Conservation (phyloP, 2,888 invertebrate species). For the Apotomis capreana region DNA sequence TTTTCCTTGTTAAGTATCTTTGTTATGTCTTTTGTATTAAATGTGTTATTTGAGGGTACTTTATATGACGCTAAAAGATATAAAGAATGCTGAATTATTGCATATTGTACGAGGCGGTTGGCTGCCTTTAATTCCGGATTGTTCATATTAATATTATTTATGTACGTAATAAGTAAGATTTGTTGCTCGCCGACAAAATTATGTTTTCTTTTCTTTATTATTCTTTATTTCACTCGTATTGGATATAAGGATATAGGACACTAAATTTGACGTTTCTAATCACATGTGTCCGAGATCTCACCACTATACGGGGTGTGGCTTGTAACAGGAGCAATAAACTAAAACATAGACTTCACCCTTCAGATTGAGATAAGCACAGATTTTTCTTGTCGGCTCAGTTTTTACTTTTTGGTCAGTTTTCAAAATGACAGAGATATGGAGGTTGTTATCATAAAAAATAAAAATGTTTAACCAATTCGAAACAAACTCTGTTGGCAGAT, state of each 20-base stretch:
- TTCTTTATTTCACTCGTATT: conserved; percentile 6
- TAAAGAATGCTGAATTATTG: conserved; percentile 62
- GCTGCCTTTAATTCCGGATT: conserved; percentile 61
- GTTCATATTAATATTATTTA: conserved; percentile 58
- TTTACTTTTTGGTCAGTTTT: too few species aligned
- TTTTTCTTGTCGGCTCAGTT: too few species aligned
- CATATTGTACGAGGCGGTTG: conserved; percentile 62
- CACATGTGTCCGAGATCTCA: too few species aligned
- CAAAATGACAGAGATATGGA: too few species aligned
- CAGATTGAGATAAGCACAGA: too few species aligned
- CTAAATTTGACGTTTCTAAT: too few species aligned
- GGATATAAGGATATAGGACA: neutral
- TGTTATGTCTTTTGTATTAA: neutral
- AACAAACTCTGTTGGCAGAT: too few species aligned
- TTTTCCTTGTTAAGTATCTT: neutral
- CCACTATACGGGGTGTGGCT: too few species aligned
- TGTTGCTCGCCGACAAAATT: conserved; percentile 20
- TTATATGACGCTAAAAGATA: conserved; percentile 19
- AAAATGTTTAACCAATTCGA: too few species aligned
- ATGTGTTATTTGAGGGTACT: conserved; percentile 9
- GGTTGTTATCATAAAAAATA: too few species aligned
- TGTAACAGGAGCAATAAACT: too few species aligned
- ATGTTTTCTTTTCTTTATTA: conserved; percentile 14
- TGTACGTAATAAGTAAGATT: conserved; percentile 49
- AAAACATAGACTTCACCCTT: too few species aligned